These are phyloP conservation scores for Phaenicophaeus curvirostris DNA, from an alignment of 2,797 vertebrate species.

Conservation along the genomic window DNA sequence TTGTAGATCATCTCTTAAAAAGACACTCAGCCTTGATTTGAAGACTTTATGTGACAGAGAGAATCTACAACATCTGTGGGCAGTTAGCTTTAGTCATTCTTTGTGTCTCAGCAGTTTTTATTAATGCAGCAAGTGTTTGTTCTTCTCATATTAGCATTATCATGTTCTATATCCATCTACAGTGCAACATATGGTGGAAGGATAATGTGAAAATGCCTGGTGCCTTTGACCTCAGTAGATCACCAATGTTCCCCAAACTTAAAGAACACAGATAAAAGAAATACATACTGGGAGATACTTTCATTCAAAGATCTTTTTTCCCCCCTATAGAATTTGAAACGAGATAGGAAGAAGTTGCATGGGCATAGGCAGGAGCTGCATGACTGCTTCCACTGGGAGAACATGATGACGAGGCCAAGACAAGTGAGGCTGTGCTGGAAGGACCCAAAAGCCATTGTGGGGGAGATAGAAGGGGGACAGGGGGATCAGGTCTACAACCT, in stretches of 20 bases:
- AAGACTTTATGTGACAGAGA: neutral
- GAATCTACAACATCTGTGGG: neutral
- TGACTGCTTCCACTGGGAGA: neutral
- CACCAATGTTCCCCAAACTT: neutral
- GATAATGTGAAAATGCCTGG: neutral
- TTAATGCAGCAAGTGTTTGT: neutral
- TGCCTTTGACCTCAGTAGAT: neutral
- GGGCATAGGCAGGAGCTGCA: neutral
- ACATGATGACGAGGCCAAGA: neutral
- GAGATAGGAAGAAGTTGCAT: neutral
- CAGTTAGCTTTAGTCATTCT: neutral
- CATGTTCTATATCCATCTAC: neutral
- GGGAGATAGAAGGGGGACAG: neutral
- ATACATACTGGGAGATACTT: neutral
- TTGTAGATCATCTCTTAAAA: neutral
- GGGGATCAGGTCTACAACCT: neutral
- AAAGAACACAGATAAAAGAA: neutral
- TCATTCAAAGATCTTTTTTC: neutral
- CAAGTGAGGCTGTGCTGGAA: neutral
- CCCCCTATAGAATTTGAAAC: neutral
- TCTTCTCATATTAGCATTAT: neutral
- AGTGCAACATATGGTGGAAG: neutral
- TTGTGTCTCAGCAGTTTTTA: conserved; percentile 1
- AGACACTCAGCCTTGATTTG: neutral
- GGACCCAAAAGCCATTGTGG: neutral